Base-by-base conservation (phyloP, 2,113 vertebrate genomes). In the Petaurus breviceps region DNA sequence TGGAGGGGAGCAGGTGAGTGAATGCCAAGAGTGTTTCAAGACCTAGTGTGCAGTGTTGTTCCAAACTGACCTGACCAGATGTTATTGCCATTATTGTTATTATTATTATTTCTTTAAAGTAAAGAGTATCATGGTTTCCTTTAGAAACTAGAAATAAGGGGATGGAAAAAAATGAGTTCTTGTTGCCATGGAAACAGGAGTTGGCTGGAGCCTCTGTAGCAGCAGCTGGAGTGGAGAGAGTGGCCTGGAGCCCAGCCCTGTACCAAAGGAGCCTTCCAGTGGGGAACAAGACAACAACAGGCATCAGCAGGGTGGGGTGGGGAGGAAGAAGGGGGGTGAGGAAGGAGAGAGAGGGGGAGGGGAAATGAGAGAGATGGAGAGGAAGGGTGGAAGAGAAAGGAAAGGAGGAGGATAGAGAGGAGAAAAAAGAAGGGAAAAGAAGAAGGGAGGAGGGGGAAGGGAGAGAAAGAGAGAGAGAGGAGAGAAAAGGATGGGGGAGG, bases 171-270 rank as follows among this genome's bases (percentile, higher is more conserved):
- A 97, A 24, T 8, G 52, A 68, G 25, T 97, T 22, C 94, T 9
- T 57, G 97, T 98, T 98, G 96, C 98, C 95, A 96, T 97, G 95
- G 97, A 93, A 97, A 96, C 91, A n/a, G 91, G 95, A 93, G 95
- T 90, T 98, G 96, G 96, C 91, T 97, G 93, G 90, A 92, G 1
- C 51, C 91, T 61, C n/a, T 89, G 92, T 50, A 97, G 96, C 92
- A 94, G 95, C 94, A 97, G 95, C 98, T 97, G 97, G 96, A 93
- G 92, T 93, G 90, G 93, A 93, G 90, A 91, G 92, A 97, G 95
- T 96, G 93, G 96, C 97, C 31, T 1, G 92, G 95, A 97, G 92
- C 84, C 94, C 93, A 93, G 97, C 93, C 94, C 96, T 55, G 93
- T 91, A 96, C 95, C 96, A 97, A 96, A 96, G 90, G 52, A 68